Conservation (phyloP, 2,888 invertebrate species). For the Tetragonula carbonaria region DNA sequence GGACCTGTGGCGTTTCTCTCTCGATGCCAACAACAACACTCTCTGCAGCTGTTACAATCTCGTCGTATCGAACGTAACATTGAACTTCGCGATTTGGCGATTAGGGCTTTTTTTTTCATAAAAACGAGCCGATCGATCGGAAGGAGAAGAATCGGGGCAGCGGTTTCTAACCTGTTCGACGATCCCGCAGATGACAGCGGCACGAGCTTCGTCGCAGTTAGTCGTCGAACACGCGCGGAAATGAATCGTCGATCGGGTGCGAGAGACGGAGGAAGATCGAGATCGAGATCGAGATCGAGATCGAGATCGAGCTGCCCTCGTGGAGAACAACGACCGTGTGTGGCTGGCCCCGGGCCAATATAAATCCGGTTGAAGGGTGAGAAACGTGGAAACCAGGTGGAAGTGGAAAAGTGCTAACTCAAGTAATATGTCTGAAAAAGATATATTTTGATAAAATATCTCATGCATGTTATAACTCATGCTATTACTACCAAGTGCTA, state of each 20-base stretch:
- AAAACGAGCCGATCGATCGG: no score
- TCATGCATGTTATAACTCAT: no score
- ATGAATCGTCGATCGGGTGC: constrained; percentile 35
- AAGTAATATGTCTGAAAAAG: no score
- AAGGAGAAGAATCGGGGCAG: no score
- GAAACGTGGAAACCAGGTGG: constrained; percentile 41
- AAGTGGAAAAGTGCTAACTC: no score
- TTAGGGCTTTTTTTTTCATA: no score
- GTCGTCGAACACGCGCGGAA: constrained; percentile 29
- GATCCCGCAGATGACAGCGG: constrained; percentile 41
- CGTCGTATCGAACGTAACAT: not conserved
- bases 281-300: constrained; percentile 52
- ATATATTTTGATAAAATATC: no score
- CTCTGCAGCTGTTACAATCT: constrained; percentile 19
- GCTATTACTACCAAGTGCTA: no score
- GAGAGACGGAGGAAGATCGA: constrained; percentile 37
- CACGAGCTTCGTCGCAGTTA: constrained; percentile 23
- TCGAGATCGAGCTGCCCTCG: constrained; percentile 42
- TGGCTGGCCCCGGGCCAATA: constrained; percentile 59
- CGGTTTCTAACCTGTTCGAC: constrained; percentile 11
- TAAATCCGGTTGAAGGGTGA: constrained; percentile 43
- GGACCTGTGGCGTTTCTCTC: constrained; percentile 64
- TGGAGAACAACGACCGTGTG: constrained; percentile 53
- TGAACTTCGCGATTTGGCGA: no score
- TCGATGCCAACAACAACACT: constrained; percentile 53